Evolutionary conservation across 1,140 invertebrate genomes (phyloP).

Genomic region (Drosophila funebris): DNA sequence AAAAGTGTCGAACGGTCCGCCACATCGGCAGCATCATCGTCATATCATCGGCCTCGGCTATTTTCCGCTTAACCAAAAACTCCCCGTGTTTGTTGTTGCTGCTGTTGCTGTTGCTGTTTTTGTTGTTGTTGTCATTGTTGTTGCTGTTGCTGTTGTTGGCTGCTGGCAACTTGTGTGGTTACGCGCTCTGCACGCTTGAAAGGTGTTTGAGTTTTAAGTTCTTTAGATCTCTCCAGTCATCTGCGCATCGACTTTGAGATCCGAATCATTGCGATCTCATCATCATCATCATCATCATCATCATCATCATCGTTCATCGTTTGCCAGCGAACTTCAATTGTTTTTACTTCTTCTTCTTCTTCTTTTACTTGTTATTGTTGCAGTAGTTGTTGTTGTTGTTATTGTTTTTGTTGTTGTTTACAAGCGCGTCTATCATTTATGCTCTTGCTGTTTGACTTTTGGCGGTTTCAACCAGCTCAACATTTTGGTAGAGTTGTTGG

Average conservation of each 20-base stretch:
- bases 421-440: slow-evolving; percentile 71
- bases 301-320: slow-evolving; percentile 54
- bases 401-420: slow-evolving; percentile 66
- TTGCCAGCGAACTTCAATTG: slow-evolving; percentile 73
- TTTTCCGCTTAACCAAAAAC: slow-evolving; percentile 80
- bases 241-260: slow-evolving; percentile 45
- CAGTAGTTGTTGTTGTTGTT: slow-evolving; percentile 20
- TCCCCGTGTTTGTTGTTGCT: slow-evolving; percentile 43
- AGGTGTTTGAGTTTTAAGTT: slow-evolving; percentile 81
- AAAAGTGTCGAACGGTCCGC: slow-evolving; percentile 72
- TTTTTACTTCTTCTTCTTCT: slow-evolving; percentile 43
- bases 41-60: slow-evolving; percentile 63
- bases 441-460: slow-evolving; percentile 49
- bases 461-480: slow-evolving; percentile 50
- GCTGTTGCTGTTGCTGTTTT: slow-evolving; percentile 29
- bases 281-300: slow-evolving; percentile 36
- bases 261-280: slow-evolving; percentile 44
- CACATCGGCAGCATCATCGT: slow-evolving; percentile 53
- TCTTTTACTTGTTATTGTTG: slow-evolving; percentile 34
- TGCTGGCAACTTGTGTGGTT: slow-evolving; percentile 54
- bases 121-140: slow-evolving; percentile 23
- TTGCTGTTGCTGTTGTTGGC: slow-evolving; percentile 30
- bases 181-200: slow-evolving; percentile 66
- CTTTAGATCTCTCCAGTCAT: slow-evolving; percentile 81
- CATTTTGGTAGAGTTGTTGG: slow-evolving; percentile 44